These are phyloP conservation scores for Tortrix viridana DNA, from an alignment of 2,888 invertebrate genomes.

Conservation along the genomic window DNA sequence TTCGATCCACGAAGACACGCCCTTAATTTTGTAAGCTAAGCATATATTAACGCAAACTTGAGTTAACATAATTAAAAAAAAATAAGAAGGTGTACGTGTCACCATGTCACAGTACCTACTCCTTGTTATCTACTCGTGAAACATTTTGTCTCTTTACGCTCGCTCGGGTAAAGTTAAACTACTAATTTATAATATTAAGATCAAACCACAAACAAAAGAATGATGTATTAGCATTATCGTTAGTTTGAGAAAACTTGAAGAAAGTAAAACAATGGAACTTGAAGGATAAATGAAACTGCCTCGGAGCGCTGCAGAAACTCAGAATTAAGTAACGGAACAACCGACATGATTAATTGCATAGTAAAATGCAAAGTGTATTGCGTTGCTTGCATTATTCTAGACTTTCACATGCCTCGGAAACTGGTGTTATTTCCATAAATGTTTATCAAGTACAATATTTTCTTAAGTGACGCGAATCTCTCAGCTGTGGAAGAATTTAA, in stretches of 20 bases:
- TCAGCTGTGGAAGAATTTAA: no score
- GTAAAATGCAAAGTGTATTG: constrained; percentile 54
- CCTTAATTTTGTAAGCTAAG: no score
- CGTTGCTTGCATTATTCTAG: constrained; percentile 26
- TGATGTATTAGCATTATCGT: constrained; percentile 36
- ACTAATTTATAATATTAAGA: constrained; percentile 18
- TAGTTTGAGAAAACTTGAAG: constrained; percentile 32
- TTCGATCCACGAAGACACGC: no score
- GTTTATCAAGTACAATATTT: neutral
- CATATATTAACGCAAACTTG: no score
- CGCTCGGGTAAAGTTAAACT: neutral
- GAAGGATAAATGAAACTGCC: constrained; percentile 61
- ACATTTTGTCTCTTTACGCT: no score
- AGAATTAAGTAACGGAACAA: constrained; percentile 54
- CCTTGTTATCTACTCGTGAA: no score
- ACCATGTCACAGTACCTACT: no score
- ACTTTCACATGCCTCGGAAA: constrained; percentile 5
- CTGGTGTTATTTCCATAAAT: constrained; percentile 4
- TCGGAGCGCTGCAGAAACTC: constrained; percentile 55
- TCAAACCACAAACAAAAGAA: constrained; percentile 34
- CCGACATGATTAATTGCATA: constrained; percentile 65
- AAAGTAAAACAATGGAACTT: constrained; percentile 50
- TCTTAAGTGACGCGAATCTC: no score
- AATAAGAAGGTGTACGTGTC: no score
- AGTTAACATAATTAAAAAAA: no score